phyloP scores from a whole-genome alignment of 2,113 vertebrate species.

The Pelvicachromis taeniatus region DNA sequence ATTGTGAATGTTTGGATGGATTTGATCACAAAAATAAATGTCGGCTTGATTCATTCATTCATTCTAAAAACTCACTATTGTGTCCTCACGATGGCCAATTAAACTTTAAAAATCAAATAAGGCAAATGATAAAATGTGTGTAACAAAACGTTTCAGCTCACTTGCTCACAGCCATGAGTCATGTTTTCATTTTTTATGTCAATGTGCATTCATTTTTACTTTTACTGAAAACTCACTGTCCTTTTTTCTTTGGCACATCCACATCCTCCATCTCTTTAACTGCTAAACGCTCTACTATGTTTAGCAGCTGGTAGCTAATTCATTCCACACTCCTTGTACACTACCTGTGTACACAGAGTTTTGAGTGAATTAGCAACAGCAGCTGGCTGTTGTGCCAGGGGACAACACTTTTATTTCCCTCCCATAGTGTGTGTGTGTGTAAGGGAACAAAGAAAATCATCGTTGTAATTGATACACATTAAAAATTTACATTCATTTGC shows the following conservation, averaged over 20 bases:
- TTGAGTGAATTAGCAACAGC: neutral
- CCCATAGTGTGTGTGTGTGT: neutral
- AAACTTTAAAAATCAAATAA: too few relatives aligned
- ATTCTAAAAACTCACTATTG: neutral
- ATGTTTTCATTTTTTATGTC: neutral
- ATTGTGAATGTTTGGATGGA: neutral
- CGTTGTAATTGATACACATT: neutral
- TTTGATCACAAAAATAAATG: neutral
- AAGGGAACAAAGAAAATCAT: neutral
- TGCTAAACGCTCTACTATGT: neutral
- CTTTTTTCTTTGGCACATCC: neutral
- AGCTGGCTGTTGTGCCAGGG: neutral
- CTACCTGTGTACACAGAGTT: neutral
- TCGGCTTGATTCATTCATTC: neutral
- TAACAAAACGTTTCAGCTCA: neutral
- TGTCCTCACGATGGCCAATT: neutral
- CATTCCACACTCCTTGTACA: neutral
- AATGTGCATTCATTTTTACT: neutral
- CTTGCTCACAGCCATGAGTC: neutral
- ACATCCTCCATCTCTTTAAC: neutral
- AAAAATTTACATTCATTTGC: neutral
- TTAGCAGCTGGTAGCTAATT: neutral
- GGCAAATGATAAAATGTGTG: neutral
- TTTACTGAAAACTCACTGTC: neutral
- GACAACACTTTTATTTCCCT: neutral